phyloP scores from a whole-genome alignment of 2,797 vertebrate genomes.

The Coilia nasus region DNA sequence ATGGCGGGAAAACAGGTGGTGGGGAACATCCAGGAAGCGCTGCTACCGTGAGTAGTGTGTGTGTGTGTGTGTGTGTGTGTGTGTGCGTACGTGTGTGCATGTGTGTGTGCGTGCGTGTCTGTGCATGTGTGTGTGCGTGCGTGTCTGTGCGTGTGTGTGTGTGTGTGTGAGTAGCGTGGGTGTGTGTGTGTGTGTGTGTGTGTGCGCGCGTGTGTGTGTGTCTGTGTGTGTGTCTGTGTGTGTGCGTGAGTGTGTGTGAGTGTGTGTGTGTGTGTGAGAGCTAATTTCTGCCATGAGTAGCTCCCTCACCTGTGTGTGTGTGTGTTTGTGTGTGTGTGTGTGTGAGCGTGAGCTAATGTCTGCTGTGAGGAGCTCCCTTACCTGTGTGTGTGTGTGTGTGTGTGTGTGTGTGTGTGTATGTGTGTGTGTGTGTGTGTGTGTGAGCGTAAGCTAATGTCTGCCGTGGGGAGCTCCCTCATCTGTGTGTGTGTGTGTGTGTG shows the following conservation, averaged over 20 bases:
- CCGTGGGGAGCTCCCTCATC: too few species aligned
- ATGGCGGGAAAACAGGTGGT: slow-evolving; percentile 97
- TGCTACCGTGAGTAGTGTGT: slow-evolving; percentile 96
- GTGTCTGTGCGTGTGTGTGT: neutral
- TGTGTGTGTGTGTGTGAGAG: neutral
- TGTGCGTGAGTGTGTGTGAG: neutral
- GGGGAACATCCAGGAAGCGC: slow-evolving; percentile 92
- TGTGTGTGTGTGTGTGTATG: too few species aligned
- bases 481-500: neutral
- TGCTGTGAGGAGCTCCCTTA: too few species aligned
- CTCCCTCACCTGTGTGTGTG: slow-evolving; percentile 15
- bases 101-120: neutral
- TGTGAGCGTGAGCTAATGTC: too few species aligned
- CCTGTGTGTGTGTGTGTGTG: too few species aligned
- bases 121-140: neutral
- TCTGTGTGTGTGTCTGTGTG: neutral
- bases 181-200: slow-evolving; percentile 10
- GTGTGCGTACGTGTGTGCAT: neutral
- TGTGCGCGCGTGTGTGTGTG: slow-evolving; percentile 22
- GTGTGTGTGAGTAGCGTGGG: neutral
- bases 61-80: neutral
- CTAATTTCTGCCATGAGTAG: too few species aligned
- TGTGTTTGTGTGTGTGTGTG: neutral
- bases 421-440: too few species aligned
- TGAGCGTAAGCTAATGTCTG: too few species aligned